Conservation (phyloP, 2,113 vertebrate genomes). For the Paratilapia polleni region DNA sequence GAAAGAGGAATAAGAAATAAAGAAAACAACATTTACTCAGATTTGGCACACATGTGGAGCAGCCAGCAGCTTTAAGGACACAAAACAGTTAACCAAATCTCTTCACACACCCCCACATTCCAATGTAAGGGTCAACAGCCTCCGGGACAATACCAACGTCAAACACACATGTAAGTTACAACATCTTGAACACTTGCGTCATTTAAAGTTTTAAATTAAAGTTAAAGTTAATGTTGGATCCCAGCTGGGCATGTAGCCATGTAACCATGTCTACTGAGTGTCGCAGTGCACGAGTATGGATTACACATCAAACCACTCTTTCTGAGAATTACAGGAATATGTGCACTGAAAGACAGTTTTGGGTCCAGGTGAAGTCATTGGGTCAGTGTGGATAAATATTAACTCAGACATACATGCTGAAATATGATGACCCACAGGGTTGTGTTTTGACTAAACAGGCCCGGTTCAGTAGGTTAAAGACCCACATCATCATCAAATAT, state of each 20-base stretch:
- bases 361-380: background rate
- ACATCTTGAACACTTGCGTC: background rate
- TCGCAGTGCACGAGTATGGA: background rate
- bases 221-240: background rate
- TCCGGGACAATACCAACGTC: background rate
- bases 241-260: background rate
- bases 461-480: background rate
- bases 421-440: background rate
- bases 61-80: background rate
- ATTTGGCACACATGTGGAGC: background rate
- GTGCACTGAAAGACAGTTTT: background rate
- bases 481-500: background rate
- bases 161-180: background rate
- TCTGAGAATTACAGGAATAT: background rate
- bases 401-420: background rate
- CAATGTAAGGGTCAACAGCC: background rate
- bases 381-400: background rate
- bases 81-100: background rate
- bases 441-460: background rate
- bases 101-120: background rate
- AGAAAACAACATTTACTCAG: background rate
- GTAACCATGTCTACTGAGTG: too few relatives aligned
- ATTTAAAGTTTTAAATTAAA: background rate
- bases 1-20: background rate
- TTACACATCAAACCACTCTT: background rate